These are phyloP conservation scores for Siniperca knerii DNA, from an alignment of 2,113 vertebrate species.

Conservation along the genomic window DNA sequence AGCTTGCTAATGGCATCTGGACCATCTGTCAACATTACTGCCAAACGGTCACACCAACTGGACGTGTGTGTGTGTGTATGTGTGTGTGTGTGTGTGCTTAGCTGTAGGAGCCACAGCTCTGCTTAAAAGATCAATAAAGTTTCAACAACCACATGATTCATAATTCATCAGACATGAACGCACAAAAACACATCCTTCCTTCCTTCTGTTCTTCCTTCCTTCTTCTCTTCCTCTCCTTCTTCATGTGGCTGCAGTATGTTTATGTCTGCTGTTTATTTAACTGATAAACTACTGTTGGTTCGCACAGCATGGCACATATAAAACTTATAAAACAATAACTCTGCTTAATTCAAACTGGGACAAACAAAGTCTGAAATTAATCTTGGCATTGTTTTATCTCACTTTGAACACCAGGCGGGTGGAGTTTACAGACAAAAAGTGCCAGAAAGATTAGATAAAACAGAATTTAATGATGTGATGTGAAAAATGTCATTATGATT, in stretches of 20 bases:
- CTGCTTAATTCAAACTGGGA: not conserved
- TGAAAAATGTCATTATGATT: not conserved
- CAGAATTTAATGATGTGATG: not conserved
- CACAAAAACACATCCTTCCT: not conserved
- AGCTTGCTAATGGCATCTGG: constrained; percentile 39
- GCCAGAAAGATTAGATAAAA: not conserved
- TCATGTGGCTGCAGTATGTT: not conserved
- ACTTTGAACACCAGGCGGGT: not conserved
- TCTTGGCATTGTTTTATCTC: not conserved
- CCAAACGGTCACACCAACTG: constrained; percentile 9
- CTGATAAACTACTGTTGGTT: constrained; percentile 2
- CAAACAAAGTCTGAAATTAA: constrained; percentile 6
- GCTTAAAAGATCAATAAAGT: not conserved
- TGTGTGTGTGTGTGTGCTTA: not conserved
- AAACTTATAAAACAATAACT: constrained; percentile 6
- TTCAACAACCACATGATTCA: constrained; percentile 1
- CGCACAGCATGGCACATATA: not conserved
- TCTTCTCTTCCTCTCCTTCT: not conserved
- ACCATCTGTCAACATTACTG: constrained; percentile 42
- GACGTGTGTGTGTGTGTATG: not conserved
- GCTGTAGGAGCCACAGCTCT: not conserved
- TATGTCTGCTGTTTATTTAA: constrained; percentile 9
- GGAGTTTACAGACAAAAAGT: not conserved
- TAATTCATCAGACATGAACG: not conserved
- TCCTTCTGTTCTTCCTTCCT: not conserved